Evolutionary conservation across 2,113 vertebrate genomes (phyloP), one percentile per base, ranked within the genome.

Genomic region (Dicentrarchus labrax): DNA sequence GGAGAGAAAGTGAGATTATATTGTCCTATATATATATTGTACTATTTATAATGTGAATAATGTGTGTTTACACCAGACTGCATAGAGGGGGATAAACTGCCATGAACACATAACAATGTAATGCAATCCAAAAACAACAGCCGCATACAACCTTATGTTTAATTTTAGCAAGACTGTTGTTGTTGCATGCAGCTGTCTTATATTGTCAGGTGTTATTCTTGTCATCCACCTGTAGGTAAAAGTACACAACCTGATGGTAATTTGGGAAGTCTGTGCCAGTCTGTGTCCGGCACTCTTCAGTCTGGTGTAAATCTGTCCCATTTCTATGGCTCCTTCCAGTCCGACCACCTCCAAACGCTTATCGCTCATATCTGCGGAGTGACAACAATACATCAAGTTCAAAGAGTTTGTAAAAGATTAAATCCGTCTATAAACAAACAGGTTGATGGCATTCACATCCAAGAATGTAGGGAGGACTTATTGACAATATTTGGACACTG

Each of bases 261-360:
- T 95, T 82, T 97, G 94, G 7, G 96, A 96, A 56, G 96, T 95
- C 82, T 97, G 97, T 72, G 96, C 96, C 88, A 98, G 93, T 53
- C 97, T 93, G 72, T 84, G 96, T 30, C 96, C 96, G 0, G 96
- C 96, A 4, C 85, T 97, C 94, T 98, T 98, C 87, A 98, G 90
- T 48, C 95, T 96, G 2, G 97, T 97, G 87, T 98, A 98, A 91
- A 98, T 98, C 92, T 98, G 97, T 47, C 97, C 97, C 96, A 98
- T 97, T 88, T 98, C 97, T 15, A 97, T 94, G 17, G 87, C 97
- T 38, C 97, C 96, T 38, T 96, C 96, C 87, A 98, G 91, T 48
- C 97, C 97, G 12, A 97, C 95, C 57, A 98, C 96, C 94, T 98
- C 97, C 83, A 98, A 88, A 53, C 96, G 95, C 70, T 94, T 94